phyloP scores from a whole-genome alignment of 2,797 vertebrate species.

The Brachymystax lenok region DNA sequence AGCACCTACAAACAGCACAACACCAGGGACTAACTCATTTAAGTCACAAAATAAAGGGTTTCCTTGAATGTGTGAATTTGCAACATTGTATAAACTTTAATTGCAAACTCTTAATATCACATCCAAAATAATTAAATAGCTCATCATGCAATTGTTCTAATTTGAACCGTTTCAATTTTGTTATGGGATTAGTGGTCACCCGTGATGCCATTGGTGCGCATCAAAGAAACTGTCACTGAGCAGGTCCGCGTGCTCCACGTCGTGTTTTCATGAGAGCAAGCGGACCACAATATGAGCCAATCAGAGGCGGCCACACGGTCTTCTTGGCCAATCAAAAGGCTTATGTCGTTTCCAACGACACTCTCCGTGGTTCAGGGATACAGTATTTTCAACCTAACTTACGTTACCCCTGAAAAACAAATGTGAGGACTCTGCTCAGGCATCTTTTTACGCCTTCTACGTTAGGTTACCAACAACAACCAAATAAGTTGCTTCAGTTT shows the following conservation, averaged over 20 bases:
- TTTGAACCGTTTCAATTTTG: no score
- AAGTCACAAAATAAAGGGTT: background rate
- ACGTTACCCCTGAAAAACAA: no score
- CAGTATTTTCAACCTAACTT: no score
- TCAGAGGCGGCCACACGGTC: conserved; percentile 79
- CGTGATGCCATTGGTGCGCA: conserved; percentile 6
- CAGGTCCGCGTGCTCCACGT: conserved; percentile 45
- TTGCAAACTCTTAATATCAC: no score
- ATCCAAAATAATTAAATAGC: no score
- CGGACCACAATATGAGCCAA: conserved; percentile 61
- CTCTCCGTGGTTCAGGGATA: no score
- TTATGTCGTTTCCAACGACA: conserved; percentile 43
- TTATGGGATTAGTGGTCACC: background rate
- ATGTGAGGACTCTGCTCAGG: no score
- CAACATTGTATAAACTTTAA: no score
- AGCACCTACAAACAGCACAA: conserved; percentile 81
- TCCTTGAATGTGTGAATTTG: no score
- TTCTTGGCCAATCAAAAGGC: conserved; percentile 67
- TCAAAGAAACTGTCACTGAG: background rate
- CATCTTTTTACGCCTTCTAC: no score
- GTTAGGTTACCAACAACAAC: conserved; percentile 51
- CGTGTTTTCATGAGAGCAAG: conserved; percentile 38
- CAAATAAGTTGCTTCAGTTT: conserved; percentile 21
- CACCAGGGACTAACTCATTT: background rate
- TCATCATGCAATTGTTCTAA: no score